Evolutionary conservation across 1,140 invertebrate genomes (phyloP).

Genomic region (Ganaspis sp.): DNA sequence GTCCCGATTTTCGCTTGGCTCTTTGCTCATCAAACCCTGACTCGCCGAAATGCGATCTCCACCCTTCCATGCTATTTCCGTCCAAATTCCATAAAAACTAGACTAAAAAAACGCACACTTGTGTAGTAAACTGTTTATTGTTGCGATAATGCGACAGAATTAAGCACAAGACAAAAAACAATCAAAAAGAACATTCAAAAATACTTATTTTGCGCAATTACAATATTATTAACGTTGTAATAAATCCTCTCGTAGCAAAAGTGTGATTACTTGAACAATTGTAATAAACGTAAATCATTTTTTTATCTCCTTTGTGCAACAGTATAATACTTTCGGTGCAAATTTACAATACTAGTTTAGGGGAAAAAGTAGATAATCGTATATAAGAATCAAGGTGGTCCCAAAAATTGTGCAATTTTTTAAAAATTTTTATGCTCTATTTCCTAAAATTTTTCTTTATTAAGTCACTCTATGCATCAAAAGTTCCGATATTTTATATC

Average conservation of each 20-base stretch:
- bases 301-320: background rate
- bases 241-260: background rate
- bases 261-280: background rate
- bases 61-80: slow-evolving; percentile 73
- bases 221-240: background rate
- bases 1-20: slow-evolving; percentile 70
- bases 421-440: too few relatives aligned
- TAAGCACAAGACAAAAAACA: slow-evolving; percentile 42
- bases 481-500: too few relatives aligned
- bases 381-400: too few relatives aligned
- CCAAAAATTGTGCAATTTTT: too few relatives aligned
- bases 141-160: slow-evolving; percentile 14
- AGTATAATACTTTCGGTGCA: slow-evolving; percentile 22
- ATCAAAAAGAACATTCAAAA: background rate
- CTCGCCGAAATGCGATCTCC: slow-evolving; percentile 75
- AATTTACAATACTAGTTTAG: slow-evolving; percentile 13
- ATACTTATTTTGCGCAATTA: background rate
- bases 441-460: too few relatives aligned
- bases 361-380: too few relatives aligned
- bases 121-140: slow-evolving; percentile 12
- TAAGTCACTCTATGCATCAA: too few relatives aligned
- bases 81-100: slow-evolving; percentile 42
- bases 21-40: slow-evolving; percentile 65
- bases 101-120: background rate
- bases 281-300: background rate